Evolutionary conservation across 2,113 vertebrate genomes (phyloP).

Genomic region (Strix aluco): DNA sequence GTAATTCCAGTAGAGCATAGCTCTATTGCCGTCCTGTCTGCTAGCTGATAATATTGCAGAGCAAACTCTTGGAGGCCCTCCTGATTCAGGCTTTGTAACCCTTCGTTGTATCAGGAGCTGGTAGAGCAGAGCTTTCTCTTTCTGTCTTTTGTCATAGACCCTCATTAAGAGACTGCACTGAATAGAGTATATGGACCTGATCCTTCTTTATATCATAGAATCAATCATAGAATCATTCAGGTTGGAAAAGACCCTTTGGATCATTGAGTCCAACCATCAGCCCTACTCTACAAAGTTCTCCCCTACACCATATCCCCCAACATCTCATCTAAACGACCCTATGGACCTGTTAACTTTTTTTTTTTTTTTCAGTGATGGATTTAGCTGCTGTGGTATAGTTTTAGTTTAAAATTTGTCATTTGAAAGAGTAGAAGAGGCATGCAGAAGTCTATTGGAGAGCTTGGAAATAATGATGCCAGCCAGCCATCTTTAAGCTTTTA

Average conservation of each 20-base stretch:
- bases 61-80: background rate
- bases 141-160: background rate
- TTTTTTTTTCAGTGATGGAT: too few relatives aligned
- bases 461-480: background rate
- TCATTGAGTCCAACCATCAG: too few relatives aligned
- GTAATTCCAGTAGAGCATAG: background rate
- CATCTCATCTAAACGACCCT: too few relatives aligned
- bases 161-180: background rate
- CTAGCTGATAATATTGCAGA: background rate
- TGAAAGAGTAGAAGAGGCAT: background rate
- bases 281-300: too few relatives aligned
- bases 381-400: background rate
- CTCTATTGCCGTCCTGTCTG: background rate
- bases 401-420: background rate
- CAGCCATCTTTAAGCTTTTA: background rate
- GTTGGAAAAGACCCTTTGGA: too few relatives aligned
- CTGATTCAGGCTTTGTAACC: background rate
- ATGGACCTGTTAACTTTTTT: too few relatives aligned
- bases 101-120: background rate
- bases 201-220: background rate
- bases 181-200: background rate
- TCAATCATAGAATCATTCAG: too few relatives aligned
- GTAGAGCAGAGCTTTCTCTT: background rate
- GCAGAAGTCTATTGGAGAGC: background rate
- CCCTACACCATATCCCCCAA: too few relatives aligned